Evolutionary conservation across 37 sponge, comb jelly and placozoan genomes (phyloP), one percentile per base, ranked within the genome.

Genomic region (Chondrosia reniformis): DNA sequence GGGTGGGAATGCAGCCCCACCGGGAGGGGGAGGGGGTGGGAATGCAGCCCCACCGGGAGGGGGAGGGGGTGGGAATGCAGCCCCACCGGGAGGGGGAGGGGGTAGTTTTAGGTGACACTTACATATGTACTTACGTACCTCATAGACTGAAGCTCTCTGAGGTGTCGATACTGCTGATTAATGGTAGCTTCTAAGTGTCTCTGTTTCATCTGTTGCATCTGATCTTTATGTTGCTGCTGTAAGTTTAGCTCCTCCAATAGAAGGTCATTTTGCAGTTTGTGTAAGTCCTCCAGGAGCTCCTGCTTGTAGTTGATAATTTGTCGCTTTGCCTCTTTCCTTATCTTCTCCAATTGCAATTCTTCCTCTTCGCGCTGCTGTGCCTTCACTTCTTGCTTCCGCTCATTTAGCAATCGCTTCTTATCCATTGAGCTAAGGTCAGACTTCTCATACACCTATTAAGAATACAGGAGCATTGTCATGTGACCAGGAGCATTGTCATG

Each of bases 151-250:
- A 93, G 78, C 38, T 89, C 82, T 43, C 36, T 63, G 74, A 95
- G 84, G 27, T 99, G 99, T 45, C 91, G 85, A 81, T 86, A 67
- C 77, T 96, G 87, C 57, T 94, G 80, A 41, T 91, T 97, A 31
- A 89, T 88, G 52, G 86, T 93, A 67, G 39, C 41, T 33, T 76
- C 45, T 32, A 89, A 79, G 42, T 99, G 99, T 49, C 88, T 67
- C 4, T 78, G 85, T 43, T 62, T 72, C 86, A 91, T 84, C 57
- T 96, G 89, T 72, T 96, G 97, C 13, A 82, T 46, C 40, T 79
- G 81, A 79, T 96, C 97, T 77, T 96, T 99, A 84, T 95, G 93
- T 2, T 74, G 75, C 74, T 96, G 96, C 90, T 86, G 89, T 25
- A 88, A 33, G 71, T 96, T 96, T 45, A 96, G 80, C 43, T 96